Conservation (phyloP, 1,140 invertebrate genomes). For the Eumeta japonica region DNA sequence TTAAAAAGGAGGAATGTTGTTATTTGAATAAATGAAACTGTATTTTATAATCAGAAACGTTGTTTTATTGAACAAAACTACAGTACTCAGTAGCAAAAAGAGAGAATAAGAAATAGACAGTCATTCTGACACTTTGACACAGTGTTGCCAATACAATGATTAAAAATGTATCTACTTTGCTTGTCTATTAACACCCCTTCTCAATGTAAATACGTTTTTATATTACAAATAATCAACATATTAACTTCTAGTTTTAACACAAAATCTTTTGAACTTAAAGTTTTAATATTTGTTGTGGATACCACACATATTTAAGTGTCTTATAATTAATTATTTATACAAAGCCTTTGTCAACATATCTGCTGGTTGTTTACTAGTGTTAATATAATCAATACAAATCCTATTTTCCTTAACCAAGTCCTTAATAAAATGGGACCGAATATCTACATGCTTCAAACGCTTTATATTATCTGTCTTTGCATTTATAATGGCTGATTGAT, state of each 20-base stretch:
- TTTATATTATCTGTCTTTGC: background rate
- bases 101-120: too few species aligned
- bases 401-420: conserved; percentile 1
- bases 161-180: conserved; percentile 1
- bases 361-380: background rate
- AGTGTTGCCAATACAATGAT: background rate
- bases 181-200: conserved; percentile 1
- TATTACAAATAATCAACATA: conserved; percentile 1
- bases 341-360: conserved; percentile 1
- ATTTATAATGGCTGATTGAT: conserved; percentile 7
- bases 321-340: background rate
- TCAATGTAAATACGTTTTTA: conserved; percentile 1
- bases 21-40: conserved; percentile 1
- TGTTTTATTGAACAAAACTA: conserved; percentile 1
- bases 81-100: background rate
- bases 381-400: conserved; percentile 1
- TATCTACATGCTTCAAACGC: conserved; percentile 1
- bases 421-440: conserved; percentile 1
- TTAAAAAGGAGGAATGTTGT: too few species aligned
- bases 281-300: conserved; percentile 1
- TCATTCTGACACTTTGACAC: too few species aligned
- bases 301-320: conserved; percentile 1
- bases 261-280: conserved; percentile 1
- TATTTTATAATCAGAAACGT: background rate
- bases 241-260: conserved; percentile 1